Conservation (phyloP, 2,113 vertebrate genomes). For the Cyprinodon tularosa region DNA sequence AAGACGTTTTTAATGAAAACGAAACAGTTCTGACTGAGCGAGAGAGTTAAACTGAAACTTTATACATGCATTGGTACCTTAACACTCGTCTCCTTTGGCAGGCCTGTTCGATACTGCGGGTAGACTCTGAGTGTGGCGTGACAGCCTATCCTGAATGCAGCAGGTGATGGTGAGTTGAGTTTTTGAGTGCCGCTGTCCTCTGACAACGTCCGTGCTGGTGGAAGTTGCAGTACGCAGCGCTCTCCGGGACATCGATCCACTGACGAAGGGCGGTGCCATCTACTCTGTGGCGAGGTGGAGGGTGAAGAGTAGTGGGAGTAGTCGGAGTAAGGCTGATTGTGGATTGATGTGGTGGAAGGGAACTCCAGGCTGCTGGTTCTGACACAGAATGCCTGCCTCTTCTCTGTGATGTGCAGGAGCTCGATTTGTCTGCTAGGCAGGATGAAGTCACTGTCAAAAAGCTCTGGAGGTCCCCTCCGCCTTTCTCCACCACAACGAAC, state of each 20-base stretch:
- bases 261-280: slow-evolving; percentile 81
- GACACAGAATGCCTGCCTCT: slow-evolving; percentile 89
- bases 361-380: slow-evolving; percentile 92
- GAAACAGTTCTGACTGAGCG: no score
- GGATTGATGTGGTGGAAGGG: slow-evolving; percentile 74
- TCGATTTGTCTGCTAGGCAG: slow-evolving; percentile 91
- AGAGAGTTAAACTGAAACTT: background rate
- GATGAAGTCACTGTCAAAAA: slow-evolving; percentile 90
- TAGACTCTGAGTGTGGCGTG: slow-evolving; percentile 84
- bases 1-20: no score
- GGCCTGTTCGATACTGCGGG: slow-evolving; percentile 87
- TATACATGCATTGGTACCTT: slow-evolving; percentile 76
- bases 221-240: slow-evolving; percentile 44
- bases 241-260: slow-evolving; percentile 79
- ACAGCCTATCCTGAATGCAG: slow-evolving; percentile 71
- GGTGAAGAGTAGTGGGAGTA: slow-evolving; percentile 68
- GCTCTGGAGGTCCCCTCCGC: slow-evolving; percentile 64
- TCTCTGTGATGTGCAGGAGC: slow-evolving; percentile 89
- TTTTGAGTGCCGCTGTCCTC: slow-evolving; percentile 83
- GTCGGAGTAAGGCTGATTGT: slow-evolving; percentile 70
- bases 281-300: slow-evolving; percentile 64
- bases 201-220: slow-evolving; percentile 74
- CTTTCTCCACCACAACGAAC: slow-evolving; percentile 45
- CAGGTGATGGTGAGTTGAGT: slow-evolving; percentile 71
- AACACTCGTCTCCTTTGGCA: slow-evolving; percentile 89